Percentiles rank a stretch among this genome's conserved stretches.
Conservation (phyloP, 2,888 invertebrate species). For the Bursaphelenchus okinawaensis region DNA sequence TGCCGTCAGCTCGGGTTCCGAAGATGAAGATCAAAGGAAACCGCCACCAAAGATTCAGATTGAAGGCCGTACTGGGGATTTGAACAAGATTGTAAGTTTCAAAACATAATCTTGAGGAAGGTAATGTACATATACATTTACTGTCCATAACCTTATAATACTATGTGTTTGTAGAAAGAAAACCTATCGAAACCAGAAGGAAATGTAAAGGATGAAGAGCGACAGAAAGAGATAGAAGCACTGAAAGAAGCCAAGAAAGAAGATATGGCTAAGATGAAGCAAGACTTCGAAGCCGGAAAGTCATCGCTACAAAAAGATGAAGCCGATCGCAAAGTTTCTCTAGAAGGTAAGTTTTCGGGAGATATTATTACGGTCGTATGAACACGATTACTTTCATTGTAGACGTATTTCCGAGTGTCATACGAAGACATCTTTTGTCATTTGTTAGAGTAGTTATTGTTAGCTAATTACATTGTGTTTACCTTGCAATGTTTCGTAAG, state of each 20-base stretch:
- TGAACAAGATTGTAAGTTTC: conserved; percentile 46
- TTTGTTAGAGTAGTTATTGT: too few relatives aligned
- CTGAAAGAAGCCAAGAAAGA: conserved; percentile 34
- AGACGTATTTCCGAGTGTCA: too few relatives aligned
- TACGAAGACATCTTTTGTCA: too few relatives aligned
- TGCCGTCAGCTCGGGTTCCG: conserved; percentile 53
- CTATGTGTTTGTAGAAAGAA: conserved; percentile 40
- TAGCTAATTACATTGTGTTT: too few relatives aligned
- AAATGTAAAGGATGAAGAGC: conserved; percentile 41
- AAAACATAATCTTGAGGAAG: background rate
- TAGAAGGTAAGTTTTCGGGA: background rate
- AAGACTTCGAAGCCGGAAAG: conserved; percentile 31
- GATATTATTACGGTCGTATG: background rate
- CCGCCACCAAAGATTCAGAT: conserved; percentile 54
- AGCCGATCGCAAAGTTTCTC: background rate
- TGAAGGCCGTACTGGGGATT: conserved; percentile 44
- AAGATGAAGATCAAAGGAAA: conserved; percentile 44
- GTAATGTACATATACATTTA: background rate
- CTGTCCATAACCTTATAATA: background rate
- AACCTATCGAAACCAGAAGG: conserved; percentile 3
- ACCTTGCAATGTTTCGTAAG: too few relatives aligned
- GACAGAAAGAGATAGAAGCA: conserved; percentile 47
- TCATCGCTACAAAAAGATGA: conserved; percentile 9
- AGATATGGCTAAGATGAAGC: conserved; percentile 45
- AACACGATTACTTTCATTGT: too few relatives aligned